Percentiles rank a stretch among this genome's conserved stretches.
Evolutionary conservation across 2,888 invertebrate genomes (phyloP).

Genomic region (Diaphora mendica): DNA sequence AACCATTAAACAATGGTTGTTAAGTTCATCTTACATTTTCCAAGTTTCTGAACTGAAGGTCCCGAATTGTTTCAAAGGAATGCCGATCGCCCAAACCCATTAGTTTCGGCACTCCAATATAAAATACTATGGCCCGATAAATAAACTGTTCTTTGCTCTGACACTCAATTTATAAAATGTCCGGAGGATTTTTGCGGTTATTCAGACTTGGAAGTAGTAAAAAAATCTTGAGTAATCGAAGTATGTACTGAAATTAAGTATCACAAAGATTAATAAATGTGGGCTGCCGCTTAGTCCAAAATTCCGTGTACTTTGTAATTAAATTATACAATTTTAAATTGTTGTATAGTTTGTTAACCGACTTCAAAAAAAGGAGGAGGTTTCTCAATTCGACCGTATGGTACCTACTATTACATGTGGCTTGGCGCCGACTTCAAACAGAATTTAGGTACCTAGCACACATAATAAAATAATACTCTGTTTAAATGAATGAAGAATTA

Average conservation of each 20-base stretch:
- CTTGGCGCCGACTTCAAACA: too few relatives aligned
- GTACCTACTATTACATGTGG: too few relatives aligned
- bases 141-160: constrained; percentile 54
- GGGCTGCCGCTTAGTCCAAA: neutral
- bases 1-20: constrained; percentile 13
- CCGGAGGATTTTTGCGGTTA: constrained; percentile 35
- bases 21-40: constrained; percentile 37
- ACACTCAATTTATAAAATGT: constrained; percentile 55
- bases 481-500: too few relatives aligned
- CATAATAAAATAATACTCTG: too few relatives aligned
- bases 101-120: constrained; percentile 52
- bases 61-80: constrained; percentile 59
- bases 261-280: neutral
- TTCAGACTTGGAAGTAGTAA: constrained; percentile 16
- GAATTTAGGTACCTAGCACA: too few relatives aligned
- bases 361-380: too few relatives aligned
- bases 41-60: constrained; percentile 42
- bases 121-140: constrained; percentile 50
- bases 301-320: neutral
- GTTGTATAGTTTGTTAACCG: too few relatives aligned
- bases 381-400: too few relatives aligned
- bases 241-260: constrained; percentile 7
- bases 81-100: constrained; percentile 56
- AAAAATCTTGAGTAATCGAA: constrained; percentile 12
- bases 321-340: neutral